Evolutionary conservation across 2,113 vertebrate species (phyloP).

Genomic region (Typhlomys cinereus): DNA sequence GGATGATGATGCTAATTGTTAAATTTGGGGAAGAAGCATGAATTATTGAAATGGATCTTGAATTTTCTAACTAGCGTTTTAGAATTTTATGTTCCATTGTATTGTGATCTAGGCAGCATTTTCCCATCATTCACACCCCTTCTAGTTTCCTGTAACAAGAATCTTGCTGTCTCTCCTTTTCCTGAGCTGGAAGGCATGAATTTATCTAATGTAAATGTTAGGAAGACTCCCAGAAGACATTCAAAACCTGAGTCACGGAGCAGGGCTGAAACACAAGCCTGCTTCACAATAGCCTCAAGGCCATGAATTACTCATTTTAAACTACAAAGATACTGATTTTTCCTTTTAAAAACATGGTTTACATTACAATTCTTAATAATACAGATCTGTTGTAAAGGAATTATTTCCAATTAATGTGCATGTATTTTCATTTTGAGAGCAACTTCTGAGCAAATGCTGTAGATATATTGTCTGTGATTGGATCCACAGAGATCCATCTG

Average conservation of each 20-base stretch:
- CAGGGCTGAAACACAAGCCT: not conserved
- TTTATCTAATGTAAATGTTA: rapidly evolving
- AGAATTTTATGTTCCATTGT: not conserved
- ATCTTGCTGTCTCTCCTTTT: not conserved
- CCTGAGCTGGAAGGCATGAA: not conserved
- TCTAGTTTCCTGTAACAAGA: not conserved
- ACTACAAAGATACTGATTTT: constrained; percentile 1
- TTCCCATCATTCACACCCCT: not conserved
- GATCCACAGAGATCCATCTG: not conserved
- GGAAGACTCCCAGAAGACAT: not conserved
- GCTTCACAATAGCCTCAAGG: not conserved
- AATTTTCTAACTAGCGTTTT: not conserved
- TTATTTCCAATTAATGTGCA: not conserved
- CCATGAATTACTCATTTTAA: not conserved
- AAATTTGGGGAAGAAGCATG: not conserved
- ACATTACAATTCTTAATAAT: constrained; percentile 28
- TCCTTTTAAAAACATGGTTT: not conserved
- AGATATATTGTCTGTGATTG: not conserved
- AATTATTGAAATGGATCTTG: not conserved
- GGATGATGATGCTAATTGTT: not conserved
- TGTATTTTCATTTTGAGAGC: not conserved
- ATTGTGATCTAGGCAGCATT: not conserved
- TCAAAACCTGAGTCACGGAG: constrained; percentile 16
- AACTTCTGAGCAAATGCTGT: not conserved
- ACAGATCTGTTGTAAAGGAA: constrained; percentile 10